Percentiles rank a stretch among this genome's conserved stretches.
Evolutionary conservation across 1,140 invertebrate species (phyloP).

Genomic region (Orchesella cincta): DNA sequence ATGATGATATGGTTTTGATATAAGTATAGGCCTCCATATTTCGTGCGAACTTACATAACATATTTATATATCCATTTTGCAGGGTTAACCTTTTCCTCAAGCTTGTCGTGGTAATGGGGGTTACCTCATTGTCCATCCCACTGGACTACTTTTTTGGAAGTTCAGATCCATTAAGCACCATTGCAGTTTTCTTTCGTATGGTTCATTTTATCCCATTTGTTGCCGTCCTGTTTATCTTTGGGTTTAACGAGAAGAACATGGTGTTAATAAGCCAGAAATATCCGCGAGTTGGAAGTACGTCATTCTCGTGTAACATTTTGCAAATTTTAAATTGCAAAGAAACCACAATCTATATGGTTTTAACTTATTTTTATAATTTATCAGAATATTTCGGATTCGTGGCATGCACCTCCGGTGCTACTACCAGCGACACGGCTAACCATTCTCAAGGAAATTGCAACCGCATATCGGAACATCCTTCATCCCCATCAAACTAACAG

Average conservation of each 20-base stretch:
- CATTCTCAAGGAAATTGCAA: not conserved
- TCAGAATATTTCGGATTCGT: conserved; percentile 16
- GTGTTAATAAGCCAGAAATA: conserved; percentile 33
- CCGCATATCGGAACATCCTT: conserved; percentile 20
- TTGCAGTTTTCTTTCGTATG: conserved; percentile 4
- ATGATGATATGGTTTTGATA: no score
- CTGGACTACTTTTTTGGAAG: conserved; percentile 36
- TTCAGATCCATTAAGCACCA: conserved; percentile 24
- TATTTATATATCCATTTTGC: not conserved
- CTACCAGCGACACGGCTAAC: conserved; percentile 11
- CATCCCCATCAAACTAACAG: conserved; percentile 6
- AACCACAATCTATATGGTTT: not conserved
- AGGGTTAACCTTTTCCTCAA: conserved; percentile 35
- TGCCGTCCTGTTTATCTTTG: conserved; percentile 35
- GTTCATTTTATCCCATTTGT: conserved; percentile 32
- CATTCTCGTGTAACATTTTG: not conserved
- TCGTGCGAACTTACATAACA: no score
- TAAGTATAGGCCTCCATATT: no score
- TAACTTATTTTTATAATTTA: not conserved
- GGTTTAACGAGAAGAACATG: conserved; percentile 37
- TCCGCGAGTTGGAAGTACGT: conserved; percentile 32
- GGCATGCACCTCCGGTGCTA: not conserved
- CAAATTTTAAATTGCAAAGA: not conserved
- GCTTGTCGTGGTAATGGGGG: conserved; percentile 34
- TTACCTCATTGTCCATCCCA: conserved; percentile 32